Percentiles rank a stretch among this genome's conserved stretches.
These are phyloP conservation scores for Phymatocera aterrima DNA, from an alignment of 2,888 invertebrate genomes.

Conservation along the genomic window DNA sequence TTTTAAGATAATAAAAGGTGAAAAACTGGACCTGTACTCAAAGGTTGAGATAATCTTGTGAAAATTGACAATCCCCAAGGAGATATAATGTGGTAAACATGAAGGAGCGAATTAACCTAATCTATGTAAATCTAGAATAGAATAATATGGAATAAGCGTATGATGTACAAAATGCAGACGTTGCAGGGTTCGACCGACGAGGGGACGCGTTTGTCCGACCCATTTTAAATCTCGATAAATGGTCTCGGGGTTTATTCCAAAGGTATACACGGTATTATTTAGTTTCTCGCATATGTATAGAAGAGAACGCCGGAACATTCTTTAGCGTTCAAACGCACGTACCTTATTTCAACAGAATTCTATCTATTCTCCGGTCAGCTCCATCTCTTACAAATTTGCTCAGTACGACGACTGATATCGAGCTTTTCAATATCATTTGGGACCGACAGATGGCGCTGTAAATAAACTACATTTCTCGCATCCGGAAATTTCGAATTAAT, in stretches of 20 bases:
- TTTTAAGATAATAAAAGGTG: too few relatives aligned
- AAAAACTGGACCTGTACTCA: neutral
- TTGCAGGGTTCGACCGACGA: conserved; percentile 18
- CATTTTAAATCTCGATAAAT: neutral
- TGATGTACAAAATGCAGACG: conserved; percentile 38
- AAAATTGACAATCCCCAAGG: neutral
- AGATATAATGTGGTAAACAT: neutral
- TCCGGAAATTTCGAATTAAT: conserved; percentile 34
- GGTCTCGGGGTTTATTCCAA: neutral
- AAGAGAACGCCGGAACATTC: conserved; percentile 38
- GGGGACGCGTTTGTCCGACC: conserved; percentile 38
- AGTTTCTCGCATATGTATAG: neutral
- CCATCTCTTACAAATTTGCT: conserved; percentile 68
- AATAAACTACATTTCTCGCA: neutral
- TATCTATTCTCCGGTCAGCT: conserved; percentile 64
- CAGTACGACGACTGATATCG: conserved; percentile 63
- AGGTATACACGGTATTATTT: neutral
- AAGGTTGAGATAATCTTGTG: neutral
- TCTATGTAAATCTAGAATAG: conserved; percentile 24
- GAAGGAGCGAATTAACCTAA: conserved; percentile 27
- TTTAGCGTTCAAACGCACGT: conserved; percentile 47
- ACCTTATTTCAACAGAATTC: conserved; percentile 61
- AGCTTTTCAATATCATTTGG: conserved; percentile 61
- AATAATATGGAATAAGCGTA: conserved; percentile 11
- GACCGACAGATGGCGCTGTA: conserved; percentile 66